phyloP scores from a whole-genome alignment of 2,797 vertebrate species.

The Myiotriccus ornatus region DNA sequence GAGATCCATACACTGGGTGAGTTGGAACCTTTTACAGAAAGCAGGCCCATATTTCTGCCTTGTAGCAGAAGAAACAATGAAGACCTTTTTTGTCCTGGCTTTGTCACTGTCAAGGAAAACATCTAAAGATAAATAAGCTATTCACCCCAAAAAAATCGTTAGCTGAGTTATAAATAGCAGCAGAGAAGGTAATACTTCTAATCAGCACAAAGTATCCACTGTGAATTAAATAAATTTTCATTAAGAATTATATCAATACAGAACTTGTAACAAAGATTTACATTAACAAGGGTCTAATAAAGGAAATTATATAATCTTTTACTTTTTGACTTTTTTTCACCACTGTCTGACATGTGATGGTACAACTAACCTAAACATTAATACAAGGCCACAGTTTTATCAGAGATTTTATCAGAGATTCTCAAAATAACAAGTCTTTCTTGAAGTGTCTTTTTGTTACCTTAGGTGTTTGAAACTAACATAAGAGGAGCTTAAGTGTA shows the following conservation, averaged over 20 bases:
- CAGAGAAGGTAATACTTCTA: background rate
- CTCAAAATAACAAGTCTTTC: background rate
- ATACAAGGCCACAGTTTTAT: background rate
- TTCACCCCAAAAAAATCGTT: slow-evolving; percentile 41
- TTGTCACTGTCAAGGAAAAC: background rate
- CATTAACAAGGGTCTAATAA: slow-evolving; percentile 23
- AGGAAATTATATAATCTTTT: background rate
- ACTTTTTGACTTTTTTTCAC: background rate
- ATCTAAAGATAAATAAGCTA: slow-evolving; percentile 27
- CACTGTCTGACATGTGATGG: background rate
- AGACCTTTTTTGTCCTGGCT: background rate
- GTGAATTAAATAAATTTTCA: slow-evolving; percentile 56
- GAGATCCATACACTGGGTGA: background rate
- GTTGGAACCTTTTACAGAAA: background rate
- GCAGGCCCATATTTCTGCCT: background rate
- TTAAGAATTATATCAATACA: slow-evolving; percentile 22
- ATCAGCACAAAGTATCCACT: slow-evolving; percentile 5
- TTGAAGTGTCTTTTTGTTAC: slow-evolving; percentile 5
- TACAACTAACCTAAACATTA: background rate
- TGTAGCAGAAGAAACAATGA: background rate
- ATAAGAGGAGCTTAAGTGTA: background rate
- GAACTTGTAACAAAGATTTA: slow-evolving; percentile 1
- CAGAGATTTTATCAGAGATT: background rate
- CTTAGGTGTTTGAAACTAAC: background rate
- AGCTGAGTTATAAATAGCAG: slow-evolving; percentile 13